These are phyloP conservation scores for Hucho hucho DNA, from an alignment of 2,113 vertebrate species.

Conservation along the genomic window DNA sequence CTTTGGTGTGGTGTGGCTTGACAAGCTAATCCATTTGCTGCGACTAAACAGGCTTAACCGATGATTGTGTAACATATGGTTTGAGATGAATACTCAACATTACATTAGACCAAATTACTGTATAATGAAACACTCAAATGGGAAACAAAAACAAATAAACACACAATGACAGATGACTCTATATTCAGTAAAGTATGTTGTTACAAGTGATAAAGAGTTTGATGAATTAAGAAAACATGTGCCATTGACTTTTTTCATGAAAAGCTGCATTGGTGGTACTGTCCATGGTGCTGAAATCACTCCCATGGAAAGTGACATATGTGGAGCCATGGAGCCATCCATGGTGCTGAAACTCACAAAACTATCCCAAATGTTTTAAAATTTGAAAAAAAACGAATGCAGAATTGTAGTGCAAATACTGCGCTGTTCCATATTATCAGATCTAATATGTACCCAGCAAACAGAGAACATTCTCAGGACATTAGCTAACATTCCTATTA, in stretches of 20 bases:
- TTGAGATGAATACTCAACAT: slow-evolving; percentile 10
- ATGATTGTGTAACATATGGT: slow-evolving; percentile 22
- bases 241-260: not conserved
- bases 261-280: not conserved
- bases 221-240: not conserved
- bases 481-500: too few relatives aligned
- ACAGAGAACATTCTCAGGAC: too few relatives aligned
- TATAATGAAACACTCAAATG: not conserved
- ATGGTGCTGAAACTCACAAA: not conserved
- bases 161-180: not conserved
- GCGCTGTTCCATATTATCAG: too few relatives aligned
- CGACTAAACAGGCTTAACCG: slow-evolving; percentile 12
- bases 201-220: not conserved
- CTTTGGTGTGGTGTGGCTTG: slow-evolving; percentile 20
- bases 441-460: too few relatives aligned
- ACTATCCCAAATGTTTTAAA: too few relatives aligned
- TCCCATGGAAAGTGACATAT: not conserved
- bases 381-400: too few relatives aligned
- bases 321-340: not conserved
- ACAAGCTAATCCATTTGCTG: slow-evolving; percentile 32
- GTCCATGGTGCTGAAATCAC: slow-evolving; percentile 4
- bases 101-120: slow-evolving; percentile 7
- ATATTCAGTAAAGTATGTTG: not conserved
- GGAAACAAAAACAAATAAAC: not conserved
- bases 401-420: too few relatives aligned